These are phyloP conservation scores for Stegodyphus dumicola DNA, from an alignment of 1,140 invertebrate species.

Conservation along the genomic window DNA sequence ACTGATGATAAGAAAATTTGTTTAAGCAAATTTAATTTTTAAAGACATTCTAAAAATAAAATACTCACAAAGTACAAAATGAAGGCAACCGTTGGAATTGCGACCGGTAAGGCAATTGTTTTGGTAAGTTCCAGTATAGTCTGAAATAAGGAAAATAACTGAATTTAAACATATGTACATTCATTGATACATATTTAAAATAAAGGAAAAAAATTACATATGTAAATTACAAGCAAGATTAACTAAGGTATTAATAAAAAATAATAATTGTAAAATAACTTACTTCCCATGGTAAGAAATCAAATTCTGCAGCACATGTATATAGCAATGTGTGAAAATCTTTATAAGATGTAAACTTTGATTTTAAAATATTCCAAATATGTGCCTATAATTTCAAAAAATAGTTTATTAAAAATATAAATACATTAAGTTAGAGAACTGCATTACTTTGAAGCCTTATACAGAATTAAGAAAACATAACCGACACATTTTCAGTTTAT, in stretches of 20 bases:
- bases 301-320: conserved; percentile 85
- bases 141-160: conserved; percentile 63
- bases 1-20: too few species aligned
- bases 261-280: background rate
- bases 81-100: conserved; percentile 63
- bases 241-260: background rate
- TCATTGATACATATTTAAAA: background rate
- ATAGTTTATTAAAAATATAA: too few species aligned
- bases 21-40: too few species aligned
- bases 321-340: conserved; percentile 87
- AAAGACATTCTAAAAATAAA: too few species aligned
- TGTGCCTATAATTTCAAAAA: conserved; percentile 72
- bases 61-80: conserved; percentile 34
- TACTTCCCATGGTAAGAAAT: conserved; percentile 75
- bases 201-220: background rate
- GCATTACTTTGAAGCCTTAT: too few species aligned
- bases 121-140: conserved; percentile 64
- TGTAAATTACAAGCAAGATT: background rate
- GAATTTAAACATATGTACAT: too few species aligned
- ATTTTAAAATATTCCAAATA: conserved; percentile 79
- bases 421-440: too few species aligned
- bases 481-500: too few species aligned
- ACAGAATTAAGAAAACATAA: too few species aligned
- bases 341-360: conserved; percentile 80
- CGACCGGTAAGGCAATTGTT: conserved; percentile 66